Evolutionary conservation across 92 coral and sea anemone genomes (phyloP), one percentile per base, ranked within the genome.

Genomic region (Phenganax marumi): DNA sequence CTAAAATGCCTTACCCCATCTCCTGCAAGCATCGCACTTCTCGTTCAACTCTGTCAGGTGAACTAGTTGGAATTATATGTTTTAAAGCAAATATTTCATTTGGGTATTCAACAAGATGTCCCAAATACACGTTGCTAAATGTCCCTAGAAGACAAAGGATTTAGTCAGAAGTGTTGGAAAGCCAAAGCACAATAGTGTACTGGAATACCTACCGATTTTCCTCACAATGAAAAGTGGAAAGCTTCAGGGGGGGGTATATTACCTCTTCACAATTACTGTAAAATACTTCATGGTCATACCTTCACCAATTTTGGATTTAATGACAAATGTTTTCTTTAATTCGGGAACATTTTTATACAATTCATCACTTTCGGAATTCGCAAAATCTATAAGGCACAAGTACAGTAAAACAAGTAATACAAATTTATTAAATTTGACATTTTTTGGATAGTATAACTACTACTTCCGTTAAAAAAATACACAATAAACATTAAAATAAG

Each of bases 51-150:
- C 99, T 92, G 7, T 86, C 91, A 48, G 99, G 99, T 57, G 93
- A 91, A 87, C 99, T 96, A 52, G 99, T 96, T 13, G 99, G 99
- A 46, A 92, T 96, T 72, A 96, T 96, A 68, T 96, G 96, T 83
- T 96, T 96, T 52, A 96, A 68, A 25, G 99, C 99, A 77, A 92
- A 93, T 16, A 92, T 68, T 52, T 86, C 93, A 69, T 92, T 90
- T 25, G 97, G 92, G 69, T 89, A 81, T 55, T 81, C 76, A 12
- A 92, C 87, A 91, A 92, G 86, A 79, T 84, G 87, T 10, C 93
- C 99, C 86, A 96, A 85, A 76, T 92, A 96, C 12, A 96, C 99
- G 88, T 96, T 92, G 76, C 99, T 96, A 72, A 96, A 96, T 80
- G 99, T 96, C 46, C 99, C 99, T 94, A 81, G 23, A 70, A 50